Evolutionary conservation across 2,797 vertebrate species (phyloP).

Genomic region (Remorina albescens): DNA sequence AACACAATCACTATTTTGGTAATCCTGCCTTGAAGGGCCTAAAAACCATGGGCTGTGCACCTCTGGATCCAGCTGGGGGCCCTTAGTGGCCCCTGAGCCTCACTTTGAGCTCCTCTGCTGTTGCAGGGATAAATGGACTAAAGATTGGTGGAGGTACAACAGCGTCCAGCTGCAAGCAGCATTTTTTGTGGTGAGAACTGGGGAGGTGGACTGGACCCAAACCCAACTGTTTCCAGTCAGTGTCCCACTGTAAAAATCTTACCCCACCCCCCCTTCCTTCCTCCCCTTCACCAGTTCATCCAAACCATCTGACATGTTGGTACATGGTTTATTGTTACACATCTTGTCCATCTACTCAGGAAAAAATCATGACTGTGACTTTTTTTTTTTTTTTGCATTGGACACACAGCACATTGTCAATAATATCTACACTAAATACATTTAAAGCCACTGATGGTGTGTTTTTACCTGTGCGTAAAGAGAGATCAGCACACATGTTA

Average conservation of each 20-base stretch:
- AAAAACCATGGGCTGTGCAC: neutral
- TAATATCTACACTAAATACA: neutral
- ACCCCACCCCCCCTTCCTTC: neutral
- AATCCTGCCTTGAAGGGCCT: neutral
- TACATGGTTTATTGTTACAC: slow-evolving; percentile 26
- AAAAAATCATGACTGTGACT: neutral
- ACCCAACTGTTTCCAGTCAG: slow-evolving; percentile 68
- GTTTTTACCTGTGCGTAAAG: slow-evolving; percentile 82
- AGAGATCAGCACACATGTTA: slow-evolving; percentile 72
- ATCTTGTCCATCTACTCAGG: neutral
- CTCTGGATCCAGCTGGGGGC: neutral
- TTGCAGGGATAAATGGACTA: neutral
- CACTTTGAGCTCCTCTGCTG: slow-evolving; percentile 17
- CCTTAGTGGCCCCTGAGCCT: neutral
- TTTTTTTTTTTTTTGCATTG: slow-evolving; percentile 2
- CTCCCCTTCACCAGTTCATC: slow-evolving; percentile 13
- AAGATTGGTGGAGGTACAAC: slow-evolving; percentile 24
- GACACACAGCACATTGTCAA: neutral
- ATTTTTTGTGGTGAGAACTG: slow-evolving; percentile 61
- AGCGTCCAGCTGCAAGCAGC: slow-evolving; percentile 40
- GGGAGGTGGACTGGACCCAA: slow-evolving; percentile 59
- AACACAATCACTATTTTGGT: neutral
- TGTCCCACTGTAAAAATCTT: slow-evolving; percentile 23
- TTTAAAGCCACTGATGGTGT: neutral
- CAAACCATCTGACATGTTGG: slow-evolving; percentile 38